These are phyloP conservation scores for Apis mellifera DNA, from an alignment of 1,140 invertebrate genomes.

Conservation along the genomic window Amel_HAv3.1 CM009945.2:3476001-3476500, in stretches of 20 bases:
- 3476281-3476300: background rate
- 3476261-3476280: no score
- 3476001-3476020: background rate
- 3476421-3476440: background rate
- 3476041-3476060: constrained; percentile 11
- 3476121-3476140: background rate
- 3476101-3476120: background rate
- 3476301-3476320: background rate
- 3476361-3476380: background rate
- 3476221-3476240: no score
- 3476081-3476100: background rate
- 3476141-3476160: no score
- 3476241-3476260: no score
- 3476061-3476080: constrained; percentile 5
- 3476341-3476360: background rate
- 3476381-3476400: no score
- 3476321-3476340: background rate
- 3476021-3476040: background rate
- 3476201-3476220: no score
- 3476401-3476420: background rate
- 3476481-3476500: background rate
- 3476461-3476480: background rate
- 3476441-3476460: background rate
- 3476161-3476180: no score
- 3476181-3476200: no score